These are phyloP conservation scores for Ditula angustiorana DNA, from an alignment of 2,888 invertebrate species.

Conservation along the genomic window DNA sequence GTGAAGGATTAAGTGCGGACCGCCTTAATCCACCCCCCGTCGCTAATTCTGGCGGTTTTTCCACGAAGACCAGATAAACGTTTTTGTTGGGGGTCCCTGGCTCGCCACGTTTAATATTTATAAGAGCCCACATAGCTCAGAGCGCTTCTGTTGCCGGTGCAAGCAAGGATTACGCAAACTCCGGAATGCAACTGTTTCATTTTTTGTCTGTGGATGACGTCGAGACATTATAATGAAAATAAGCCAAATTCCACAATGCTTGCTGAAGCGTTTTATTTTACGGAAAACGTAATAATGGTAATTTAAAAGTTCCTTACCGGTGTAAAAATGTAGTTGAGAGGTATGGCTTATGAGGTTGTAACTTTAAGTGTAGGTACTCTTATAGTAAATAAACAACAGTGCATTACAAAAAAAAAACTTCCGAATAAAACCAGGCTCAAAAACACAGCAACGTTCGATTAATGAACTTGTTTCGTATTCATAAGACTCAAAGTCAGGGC, in stretches of 20 bases:
- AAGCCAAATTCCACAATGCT: constrained; percentile 48
- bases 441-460: too few relatives aligned
- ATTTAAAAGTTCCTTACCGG: constrained; percentile 20
- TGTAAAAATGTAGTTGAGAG: neutral
- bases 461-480: too few relatives aligned
- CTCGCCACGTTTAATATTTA: constrained; percentile 80
- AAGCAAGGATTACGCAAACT: constrained; percentile 72
- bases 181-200: constrained; percentile 63
- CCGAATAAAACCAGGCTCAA: too few relatives aligned
- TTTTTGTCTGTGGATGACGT: constrained; percentile 65
- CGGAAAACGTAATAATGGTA: constrained; percentile 13
- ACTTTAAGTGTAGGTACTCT: too few relatives aligned
- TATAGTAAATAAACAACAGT: too few relatives aligned
- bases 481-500: constrained; percentile 17
- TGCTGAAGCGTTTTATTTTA: constrained; percentile 9
- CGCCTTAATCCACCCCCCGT: constrained; percentile 82
- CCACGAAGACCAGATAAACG: constrained; percentile 82
- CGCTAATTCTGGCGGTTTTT: constrained; percentile 85
- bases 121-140: constrained; percentile 74
- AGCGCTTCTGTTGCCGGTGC: constrained; percentile 71
- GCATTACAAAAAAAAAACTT: too few relatives aligned
- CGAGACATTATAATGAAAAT: constrained; percentile 66
- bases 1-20: constrained; percentile 85
- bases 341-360: neutral
- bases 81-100: constrained; percentile 78